Evolutionary conservation across 2,113 vertebrate genomes (phyloP), one percentile per base, ranked within the genome.

Genomic region (Nyctibius bracteatus): DNA sequence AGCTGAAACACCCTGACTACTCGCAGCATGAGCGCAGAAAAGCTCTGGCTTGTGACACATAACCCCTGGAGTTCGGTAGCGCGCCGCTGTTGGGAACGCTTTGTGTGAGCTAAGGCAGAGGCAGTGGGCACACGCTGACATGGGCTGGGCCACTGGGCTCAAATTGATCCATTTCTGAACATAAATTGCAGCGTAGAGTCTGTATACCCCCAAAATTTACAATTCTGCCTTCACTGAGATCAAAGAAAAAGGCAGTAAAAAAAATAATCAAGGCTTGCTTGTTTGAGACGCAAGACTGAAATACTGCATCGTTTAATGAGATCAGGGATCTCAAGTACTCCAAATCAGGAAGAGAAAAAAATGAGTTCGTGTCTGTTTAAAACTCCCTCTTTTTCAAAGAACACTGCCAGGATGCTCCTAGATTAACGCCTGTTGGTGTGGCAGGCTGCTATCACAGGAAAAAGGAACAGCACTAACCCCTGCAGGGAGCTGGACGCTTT

Each of bases 11-110:
- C 58, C 3, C 33, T 3, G 27, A 17, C 25, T 4, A 5, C 58
- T 14, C 24, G 1, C 30, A 12, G 1, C 0, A 2, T 2, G 3
- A 14, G 28, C 33, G 57, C 9, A 3, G 17, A 30, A 19, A 21
- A 37, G 18, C 49, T 5, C 35, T 25, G 21, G 5, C 22, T 20
- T 5, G 27, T 5, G 52, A 28, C 1, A 28, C 4, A 1, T 52
- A 49, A 3, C 43, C 61, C 79, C n/a, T n/a, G 65, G 41, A 54
- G 24, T 8, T 57, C 9, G 47, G 8, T 4, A 73, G 35, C 31
- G 4, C 1, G 10, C 31, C 6, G 17, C 73, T 51, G 37, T 30
- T 59, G 25, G 81, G 33, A 66, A 28, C 6, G 58, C 27, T 57
- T 10, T 43, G 14, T 0, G 1, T 37, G 73, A 55, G 63, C 47